Conservation (phyloP, 2,888 invertebrate species). For the Drosophila austrosaltans region DNA sequence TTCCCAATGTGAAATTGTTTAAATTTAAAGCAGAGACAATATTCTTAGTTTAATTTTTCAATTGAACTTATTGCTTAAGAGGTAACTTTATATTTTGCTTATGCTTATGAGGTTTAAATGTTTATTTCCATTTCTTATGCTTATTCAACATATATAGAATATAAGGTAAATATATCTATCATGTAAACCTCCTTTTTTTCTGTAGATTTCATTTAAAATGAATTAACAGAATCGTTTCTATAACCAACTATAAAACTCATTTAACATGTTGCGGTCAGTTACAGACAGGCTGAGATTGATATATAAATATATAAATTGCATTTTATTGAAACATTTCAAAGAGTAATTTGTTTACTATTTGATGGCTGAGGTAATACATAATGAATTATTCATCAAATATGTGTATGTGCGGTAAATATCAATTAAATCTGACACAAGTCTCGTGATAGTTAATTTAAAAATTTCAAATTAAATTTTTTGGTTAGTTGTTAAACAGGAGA, state of each 20-base stretch:
- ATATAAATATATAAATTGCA: background rate
- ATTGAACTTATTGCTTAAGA: too few relatives aligned
- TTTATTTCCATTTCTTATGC: too few relatives aligned
- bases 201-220: background rate
- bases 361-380: background rate
- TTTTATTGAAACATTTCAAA: background rate
- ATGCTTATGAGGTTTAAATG: too few relatives aligned
- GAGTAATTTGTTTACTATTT: background rate
- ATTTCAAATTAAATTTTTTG: background rate
- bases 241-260: background rate
- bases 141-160: too few relatives aligned
- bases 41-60: too few relatives aligned
- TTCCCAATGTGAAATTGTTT: background rate
- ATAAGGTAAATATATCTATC: too few relatives aligned
- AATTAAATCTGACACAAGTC: background rate
- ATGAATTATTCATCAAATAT: background rate
- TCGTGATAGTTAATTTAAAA: background rate
- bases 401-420: background rate
- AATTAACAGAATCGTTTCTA: background rate
- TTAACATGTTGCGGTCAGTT: constrained; percentile 1
- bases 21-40: too few relatives aligned
- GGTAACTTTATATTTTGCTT: too few relatives aligned
- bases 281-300: background rate
- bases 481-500: background rate
- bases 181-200: too few relatives aligned